A percentile compares a stretch with the other conserved stretches of the same genome.
Evolutionary conservation across 2,888 invertebrate genomes (phyloP).

Genomic region (Conops quadrifasciatus): DNA sequence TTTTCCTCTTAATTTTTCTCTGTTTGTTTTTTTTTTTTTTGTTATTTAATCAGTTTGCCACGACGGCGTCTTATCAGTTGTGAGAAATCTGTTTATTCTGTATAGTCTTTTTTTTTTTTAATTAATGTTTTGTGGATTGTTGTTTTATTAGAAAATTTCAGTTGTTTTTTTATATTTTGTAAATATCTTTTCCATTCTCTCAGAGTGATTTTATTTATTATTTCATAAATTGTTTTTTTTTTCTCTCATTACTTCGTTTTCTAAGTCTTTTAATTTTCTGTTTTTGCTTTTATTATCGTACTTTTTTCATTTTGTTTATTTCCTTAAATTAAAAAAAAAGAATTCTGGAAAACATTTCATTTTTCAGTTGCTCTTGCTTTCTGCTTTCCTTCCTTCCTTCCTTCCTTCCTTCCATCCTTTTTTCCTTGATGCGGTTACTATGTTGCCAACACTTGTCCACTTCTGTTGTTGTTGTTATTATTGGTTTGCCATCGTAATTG

Average conservation of each 20-base stretch:
- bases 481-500: neutral
- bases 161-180: neutral
- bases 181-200: constrained; percentile 11
- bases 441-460: neutral
- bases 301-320: constrained; percentile 7
- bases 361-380: constrained; percentile 14
- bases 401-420: too few relatives aligned
- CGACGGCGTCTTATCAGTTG: constrained; percentile 28
- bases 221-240: constrained; percentile 3
- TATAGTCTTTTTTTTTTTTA: constrained; percentile 29
- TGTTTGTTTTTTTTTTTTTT: constrained; percentile 27
- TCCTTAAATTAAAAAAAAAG: constrained; percentile 20
- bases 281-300: constrained; percentile 37
- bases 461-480: constrained; percentile 10
- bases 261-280: constrained; percentile 35
- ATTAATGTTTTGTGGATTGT: neutral
- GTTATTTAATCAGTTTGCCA: constrained; percentile 17
- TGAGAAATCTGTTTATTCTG: constrained; percentile 21
- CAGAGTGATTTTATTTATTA: neutral
- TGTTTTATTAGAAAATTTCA: neutral
- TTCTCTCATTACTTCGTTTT: constrained; percentile 35
- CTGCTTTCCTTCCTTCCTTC: neutral
- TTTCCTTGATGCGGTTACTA: too few relatives aligned
- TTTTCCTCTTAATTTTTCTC: constrained; percentile 41
- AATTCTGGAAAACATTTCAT: constrained; percentile 44